A percentile compares a stretch with the other conserved stretches of the same genome.
phyloP scores from a whole-genome alignment of 1,140 invertebrate genomes.

The Oppia nitens region DNA sequence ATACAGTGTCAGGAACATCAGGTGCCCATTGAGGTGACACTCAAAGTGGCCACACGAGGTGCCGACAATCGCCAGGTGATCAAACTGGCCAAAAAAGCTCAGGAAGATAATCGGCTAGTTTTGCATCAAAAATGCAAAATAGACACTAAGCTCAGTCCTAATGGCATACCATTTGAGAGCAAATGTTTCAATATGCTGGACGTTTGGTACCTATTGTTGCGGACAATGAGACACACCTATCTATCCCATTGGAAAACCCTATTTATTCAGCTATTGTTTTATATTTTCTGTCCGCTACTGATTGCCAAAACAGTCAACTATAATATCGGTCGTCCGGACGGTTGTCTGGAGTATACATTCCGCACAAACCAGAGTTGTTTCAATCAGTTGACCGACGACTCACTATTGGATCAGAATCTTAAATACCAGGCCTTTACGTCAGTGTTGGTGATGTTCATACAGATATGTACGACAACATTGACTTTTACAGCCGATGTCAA shows the following conservation, averaged over 20 bases:
- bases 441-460: not conserved
- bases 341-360: not conserved
- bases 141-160: not conserved
- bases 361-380: not conserved
- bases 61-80: not conserved
- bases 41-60: constrained; percentile 5
- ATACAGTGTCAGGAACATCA: not conserved
- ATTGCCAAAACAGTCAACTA: not conserved
- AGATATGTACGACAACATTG: not conserved
- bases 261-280: not conserved
- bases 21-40: not conserved
- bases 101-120: not conserved
- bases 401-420: not conserved
- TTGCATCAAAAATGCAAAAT: not conserved
- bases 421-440: not conserved
- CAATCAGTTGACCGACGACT: not conserved
- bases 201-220: not conserved
- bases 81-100: not conserved
- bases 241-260: not conserved
- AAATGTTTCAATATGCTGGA: not conserved
- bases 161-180: not conserved
- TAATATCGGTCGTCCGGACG: not conserved
- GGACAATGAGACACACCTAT: not conserved
- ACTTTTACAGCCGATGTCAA: not conserved
- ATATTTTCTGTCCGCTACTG: not conserved